A percentile compares a stretch with the other conserved stretches of the same genome.
Conservation (phyloP, 2,888 invertebrate species). For the Anorthoa munda region DNA sequence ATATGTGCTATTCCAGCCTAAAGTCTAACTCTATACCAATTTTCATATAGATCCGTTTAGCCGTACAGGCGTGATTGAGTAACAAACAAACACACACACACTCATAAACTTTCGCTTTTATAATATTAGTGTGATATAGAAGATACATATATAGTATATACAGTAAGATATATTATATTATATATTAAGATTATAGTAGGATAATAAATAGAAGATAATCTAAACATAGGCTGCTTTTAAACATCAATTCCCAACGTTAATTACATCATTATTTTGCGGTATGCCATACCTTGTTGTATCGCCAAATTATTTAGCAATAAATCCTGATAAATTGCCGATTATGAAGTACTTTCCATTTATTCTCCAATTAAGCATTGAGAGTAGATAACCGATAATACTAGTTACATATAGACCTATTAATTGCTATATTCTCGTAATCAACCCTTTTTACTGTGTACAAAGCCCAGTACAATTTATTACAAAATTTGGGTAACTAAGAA, state of each 20-base stretch:
- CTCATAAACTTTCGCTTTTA: too few species aligned
- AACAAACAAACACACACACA: too few species aligned
- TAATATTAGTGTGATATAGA: too few species aligned
- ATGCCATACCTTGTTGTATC: background rate
- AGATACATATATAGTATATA: too few species aligned
- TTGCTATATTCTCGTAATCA: background rate
- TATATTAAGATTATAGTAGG: too few species aligned
- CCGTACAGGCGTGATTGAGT: too few species aligned
- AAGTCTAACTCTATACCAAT: too few species aligned
- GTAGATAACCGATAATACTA: constrained; percentile 17
- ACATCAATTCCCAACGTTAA: background rate
- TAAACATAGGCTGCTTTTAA: background rate
- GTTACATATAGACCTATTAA: constrained; percentile 19
- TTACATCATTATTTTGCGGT: constrained; percentile 18
- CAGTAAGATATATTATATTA: too few species aligned
- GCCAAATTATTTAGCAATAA: constrained; percentile 34
- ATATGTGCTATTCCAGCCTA: too few species aligned
- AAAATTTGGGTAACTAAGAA: background rate
- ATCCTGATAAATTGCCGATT: constrained; percentile 37
- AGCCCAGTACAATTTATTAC: background rate
- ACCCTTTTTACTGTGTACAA: background rate
- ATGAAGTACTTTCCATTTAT: constrained; percentile 24
- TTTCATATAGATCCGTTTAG: too few species aligned
- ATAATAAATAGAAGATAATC: background rate
- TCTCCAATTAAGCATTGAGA: constrained; percentile 34